Conservation (phyloP, 1,140 invertebrate species). For the Drosophila setifemur region DNA sequence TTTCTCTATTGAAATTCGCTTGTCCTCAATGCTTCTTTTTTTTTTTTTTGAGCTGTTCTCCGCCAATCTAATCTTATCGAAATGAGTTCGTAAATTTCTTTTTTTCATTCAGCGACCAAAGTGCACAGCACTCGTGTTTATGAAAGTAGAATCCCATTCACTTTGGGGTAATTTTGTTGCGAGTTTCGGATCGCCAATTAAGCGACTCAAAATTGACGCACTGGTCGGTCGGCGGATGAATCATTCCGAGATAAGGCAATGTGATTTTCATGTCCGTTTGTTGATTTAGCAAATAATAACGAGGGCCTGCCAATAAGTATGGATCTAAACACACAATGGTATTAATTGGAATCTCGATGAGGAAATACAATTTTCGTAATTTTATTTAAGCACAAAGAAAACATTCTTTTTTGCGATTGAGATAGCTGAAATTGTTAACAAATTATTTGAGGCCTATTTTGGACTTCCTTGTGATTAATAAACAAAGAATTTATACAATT, state of each 20-base stretch:
- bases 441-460: background rate
- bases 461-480: background rate
- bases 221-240: background rate
- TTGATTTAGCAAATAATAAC: background rate
- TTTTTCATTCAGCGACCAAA: constrained; percentile 21
- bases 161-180: background rate
- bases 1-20: constrained; percentile 18
- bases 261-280: constrained; percentile 7
- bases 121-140: constrained; percentile 6
- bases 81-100: constrained; percentile 30
- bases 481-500: no score
- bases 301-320: background rate
- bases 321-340: background rate
- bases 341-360: background rate
- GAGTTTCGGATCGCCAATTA: constrained; percentile 24
- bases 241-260: constrained; percentile 19
- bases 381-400: no score
- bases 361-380: background rate
- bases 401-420: rapidly evolving
- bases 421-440: background rate
- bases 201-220: constrained; percentile 33
- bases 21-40: no score
- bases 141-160: constrained; percentile 35
- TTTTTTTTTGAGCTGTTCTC: constrained; percentile 6
- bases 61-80: constrained; percentile 40